Conservation (phyloP, 2,888 invertebrate species). For the Drosophila neotestacea region DNA sequence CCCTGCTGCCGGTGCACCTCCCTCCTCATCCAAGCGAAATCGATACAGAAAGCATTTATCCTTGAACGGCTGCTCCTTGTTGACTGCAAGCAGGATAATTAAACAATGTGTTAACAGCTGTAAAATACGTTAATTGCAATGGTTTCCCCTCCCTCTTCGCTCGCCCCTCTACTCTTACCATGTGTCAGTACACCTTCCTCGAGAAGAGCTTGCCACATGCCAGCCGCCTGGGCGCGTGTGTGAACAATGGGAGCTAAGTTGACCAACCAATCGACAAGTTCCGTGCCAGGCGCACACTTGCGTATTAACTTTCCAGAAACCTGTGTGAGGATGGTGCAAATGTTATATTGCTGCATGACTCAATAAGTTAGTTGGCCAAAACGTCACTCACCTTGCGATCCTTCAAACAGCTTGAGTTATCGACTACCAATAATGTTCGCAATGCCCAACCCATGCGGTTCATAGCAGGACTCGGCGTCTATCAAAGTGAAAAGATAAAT, state of each 20-base stretch:
- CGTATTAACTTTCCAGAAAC: constrained; percentile 88
- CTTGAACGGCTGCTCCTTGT: constrained; percentile 92
- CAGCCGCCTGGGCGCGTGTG: constrained; percentile 89
- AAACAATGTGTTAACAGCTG: constrained; percentile 36
- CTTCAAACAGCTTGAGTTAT: constrained; percentile 88
- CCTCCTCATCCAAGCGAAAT: constrained; percentile 91
- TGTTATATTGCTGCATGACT: neutral
- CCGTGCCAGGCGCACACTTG: constrained; percentile 91
- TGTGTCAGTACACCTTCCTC: constrained; percentile 92
- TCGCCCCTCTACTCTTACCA: constrained; percentile 87
- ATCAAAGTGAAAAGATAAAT: constrained; percentile 37
- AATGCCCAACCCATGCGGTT: constrained; percentile 90
- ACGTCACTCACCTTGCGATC: constrained; percentile 87
- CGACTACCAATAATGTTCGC: constrained; percentile 88
- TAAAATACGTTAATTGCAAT: constrained; percentile 37
- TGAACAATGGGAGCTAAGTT: constrained; percentile 88
- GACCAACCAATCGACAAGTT: constrained; percentile 93
- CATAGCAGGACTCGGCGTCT: constrained; percentile 89
- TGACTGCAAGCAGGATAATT: constrained; percentile 86
- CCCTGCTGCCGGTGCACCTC: constrained; percentile 86
- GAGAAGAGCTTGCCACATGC: constrained; percentile 93
- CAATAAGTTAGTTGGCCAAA: constrained; percentile 9
- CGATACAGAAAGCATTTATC: constrained; percentile 94
- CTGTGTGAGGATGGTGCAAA: constrained; percentile 49
- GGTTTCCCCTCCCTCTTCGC: too few relatives aligned